A percentile compares a stretch with the other conserved stretches of the same genome.
phyloP scores from a whole-genome alignment of 2,888 invertebrate species.

The Sussaba pulchella region DNA sequence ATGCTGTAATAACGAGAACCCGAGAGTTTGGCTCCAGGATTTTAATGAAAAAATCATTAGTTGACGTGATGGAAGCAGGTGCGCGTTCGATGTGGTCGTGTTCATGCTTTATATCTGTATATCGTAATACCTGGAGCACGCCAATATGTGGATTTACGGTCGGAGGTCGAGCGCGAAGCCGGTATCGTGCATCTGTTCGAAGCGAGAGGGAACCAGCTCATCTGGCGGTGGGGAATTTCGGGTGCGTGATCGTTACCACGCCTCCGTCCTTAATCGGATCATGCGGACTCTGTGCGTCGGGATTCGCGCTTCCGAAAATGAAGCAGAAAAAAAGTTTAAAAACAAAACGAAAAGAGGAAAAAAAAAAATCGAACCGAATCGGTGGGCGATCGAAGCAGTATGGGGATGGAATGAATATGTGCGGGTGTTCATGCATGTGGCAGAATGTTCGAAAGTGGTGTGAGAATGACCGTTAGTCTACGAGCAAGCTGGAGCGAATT shows the following conservation, averaged over 20 bases:
- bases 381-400: constrained; percentile 17
- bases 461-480: constrained; percentile 19
- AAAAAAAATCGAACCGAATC: constrained; percentile 16
- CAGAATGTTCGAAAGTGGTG: constrained; percentile 1
- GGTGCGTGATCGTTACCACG: constrained; percentile 58
- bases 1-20: constrained; percentile 52
- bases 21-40: constrained; percentile 39
- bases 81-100: constrained; percentile 14
- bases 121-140: constrained; percentile 17
- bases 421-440: not conserved
- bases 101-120: not conserved
- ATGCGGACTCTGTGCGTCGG: constrained; percentile 41
- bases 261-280: constrained; percentile 58
- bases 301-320: constrained; percentile 47
- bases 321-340: constrained; percentile 22
- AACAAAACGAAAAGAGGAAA: too few species aligned
- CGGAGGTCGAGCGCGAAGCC: constrained; percentile 33
- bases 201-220: constrained; percentile 40
- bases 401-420: constrained; percentile 5
- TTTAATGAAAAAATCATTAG: constrained; percentile 67
- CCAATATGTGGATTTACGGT: constrained; percentile 50
- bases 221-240: constrained; percentile 59
- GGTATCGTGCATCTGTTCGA: constrained; percentile 6
- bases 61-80: constrained; percentile 44
- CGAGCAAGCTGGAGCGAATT: constrained; percentile 59